These are phyloP conservation scores for Enteromius paludinosus DNA, from an alignment of 2,797 vertebrate genomes.

Conservation along the genomic window DNA sequence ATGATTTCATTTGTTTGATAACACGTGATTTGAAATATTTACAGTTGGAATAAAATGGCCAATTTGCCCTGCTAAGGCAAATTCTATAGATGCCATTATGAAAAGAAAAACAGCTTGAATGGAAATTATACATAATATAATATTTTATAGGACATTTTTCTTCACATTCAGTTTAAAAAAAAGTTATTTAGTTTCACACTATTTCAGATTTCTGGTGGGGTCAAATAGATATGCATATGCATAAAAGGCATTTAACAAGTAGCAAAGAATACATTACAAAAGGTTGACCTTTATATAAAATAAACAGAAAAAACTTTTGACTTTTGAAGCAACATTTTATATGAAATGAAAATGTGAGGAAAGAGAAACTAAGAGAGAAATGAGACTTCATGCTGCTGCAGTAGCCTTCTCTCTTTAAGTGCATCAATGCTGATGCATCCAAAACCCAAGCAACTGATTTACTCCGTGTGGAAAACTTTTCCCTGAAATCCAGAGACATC, in stretches of 20 bases:
- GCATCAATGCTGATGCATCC: background rate
- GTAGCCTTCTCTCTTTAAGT: too few relatives aligned
- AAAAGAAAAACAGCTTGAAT: background rate
- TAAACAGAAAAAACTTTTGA: too few relatives aligned
- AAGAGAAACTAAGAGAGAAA: slow-evolving; percentile 40
- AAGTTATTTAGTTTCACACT: background rate
- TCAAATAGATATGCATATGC: background rate
- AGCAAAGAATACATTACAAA: background rate
- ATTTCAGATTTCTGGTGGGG: background rate
- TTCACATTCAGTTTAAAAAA: background rate
- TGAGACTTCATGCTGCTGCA: too few relatives aligned
- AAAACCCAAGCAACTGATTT: background rate
- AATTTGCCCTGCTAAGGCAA: background rate
- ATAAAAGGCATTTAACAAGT: background rate
- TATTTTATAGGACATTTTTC: background rate
- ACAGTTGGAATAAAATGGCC: background rate
- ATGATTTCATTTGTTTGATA: background rate
- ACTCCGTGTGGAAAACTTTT: background rate
- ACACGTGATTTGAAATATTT: background rate
- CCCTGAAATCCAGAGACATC: background rate
- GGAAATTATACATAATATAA: background rate
- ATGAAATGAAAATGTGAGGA: slow-evolving; percentile 63
- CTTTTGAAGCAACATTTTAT: background rate
- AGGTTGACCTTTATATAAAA: too few relatives aligned
- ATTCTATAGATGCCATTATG: background rate